Conservation (phyloP, 2,797 vertebrate genomes). For the Ctenochaetus hawaiiensis region DNA sequence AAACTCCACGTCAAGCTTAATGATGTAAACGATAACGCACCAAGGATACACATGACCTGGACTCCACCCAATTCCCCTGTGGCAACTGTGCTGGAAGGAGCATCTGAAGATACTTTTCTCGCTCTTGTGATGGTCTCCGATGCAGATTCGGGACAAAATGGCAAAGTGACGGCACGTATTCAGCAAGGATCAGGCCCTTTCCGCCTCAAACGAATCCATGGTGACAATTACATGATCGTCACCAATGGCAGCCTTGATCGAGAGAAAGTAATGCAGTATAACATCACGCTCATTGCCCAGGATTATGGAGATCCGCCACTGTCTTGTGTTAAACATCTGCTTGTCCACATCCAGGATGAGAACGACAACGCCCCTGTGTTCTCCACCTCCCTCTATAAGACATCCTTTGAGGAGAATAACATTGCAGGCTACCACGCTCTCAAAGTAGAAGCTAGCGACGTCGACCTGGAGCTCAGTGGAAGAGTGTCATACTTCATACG, state of each 20-base stretch:
- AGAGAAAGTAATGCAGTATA: slow-evolving; percentile 89
- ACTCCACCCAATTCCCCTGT: slow-evolving; percentile 79
- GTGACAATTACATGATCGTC: slow-evolving; percentile 90
- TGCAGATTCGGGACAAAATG: slow-evolving; percentile 90
- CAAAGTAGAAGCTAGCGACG: slow-evolving; percentile 87
- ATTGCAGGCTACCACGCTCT: slow-evolving; percentile 81
- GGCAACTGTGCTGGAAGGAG: slow-evolving; percentile 88
- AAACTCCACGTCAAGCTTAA: slow-evolving; percentile 91
- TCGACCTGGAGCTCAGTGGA: slow-evolving; percentile 89
- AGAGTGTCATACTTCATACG: slow-evolving; percentile 89
- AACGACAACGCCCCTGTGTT: slow-evolving; percentile 94
- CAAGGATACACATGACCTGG: slow-evolving; percentile 90
- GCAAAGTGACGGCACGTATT: slow-evolving; percentile 86
- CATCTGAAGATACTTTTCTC: slow-evolving; percentile 90
- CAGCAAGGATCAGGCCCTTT: slow-evolving; percentile 88
- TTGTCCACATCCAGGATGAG: slow-evolving; percentile 89
- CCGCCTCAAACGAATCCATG: slow-evolving; percentile 87
- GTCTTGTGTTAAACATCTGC: slow-evolving; percentile 84
- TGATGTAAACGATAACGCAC: slow-evolving; percentile 92
- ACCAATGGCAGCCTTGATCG: slow-evolving; percentile 90
- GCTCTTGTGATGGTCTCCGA: slow-evolving; percentile 91
- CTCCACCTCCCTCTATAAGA: slow-evolving; percentile 82
- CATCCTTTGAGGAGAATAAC: slow-evolving; percentile 88
- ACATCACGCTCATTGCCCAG: slow-evolving; percentile 86
- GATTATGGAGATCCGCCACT: slow-evolving; percentile 88